These are phyloP conservation scores for Calephelis nemesis DNA, from an alignment of 1,140 invertebrate genomes.

Conservation along the genomic window DNA sequence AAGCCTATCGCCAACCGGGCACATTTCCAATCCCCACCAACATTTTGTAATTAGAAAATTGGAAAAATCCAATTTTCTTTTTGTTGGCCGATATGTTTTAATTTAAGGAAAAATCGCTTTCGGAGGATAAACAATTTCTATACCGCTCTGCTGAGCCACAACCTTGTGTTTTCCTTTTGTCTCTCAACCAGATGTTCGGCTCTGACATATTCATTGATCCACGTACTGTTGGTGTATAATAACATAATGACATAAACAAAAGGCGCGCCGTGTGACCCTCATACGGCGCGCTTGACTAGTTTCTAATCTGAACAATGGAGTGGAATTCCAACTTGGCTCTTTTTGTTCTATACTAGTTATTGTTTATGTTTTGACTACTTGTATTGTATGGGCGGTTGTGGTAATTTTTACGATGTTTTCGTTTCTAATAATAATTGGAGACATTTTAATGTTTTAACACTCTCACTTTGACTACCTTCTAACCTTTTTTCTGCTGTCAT, in stretches of 20 bases:
- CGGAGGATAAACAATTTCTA: too few species aligned
- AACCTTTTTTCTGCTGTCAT: too few species aligned
- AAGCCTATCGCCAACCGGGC: too few species aligned
- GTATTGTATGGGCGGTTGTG: conserved; percentile 14
- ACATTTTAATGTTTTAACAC: not conserved
- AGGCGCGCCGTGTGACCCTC: conserved; percentile 41
- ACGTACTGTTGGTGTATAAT: conserved; percentile 1
- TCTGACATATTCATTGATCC: conserved; percentile 6
- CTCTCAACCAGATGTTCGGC: not conserved
- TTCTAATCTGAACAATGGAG: conserved; percentile 41
- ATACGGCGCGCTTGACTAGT: conserved; percentile 35
- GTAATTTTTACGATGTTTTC: conserved; percentile 15
- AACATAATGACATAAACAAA: conserved; percentile 38
- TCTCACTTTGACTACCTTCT: not conserved
- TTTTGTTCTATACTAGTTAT: conserved; percentile 24
- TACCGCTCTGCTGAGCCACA: not conserved
- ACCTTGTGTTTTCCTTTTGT: conserved; percentile 5
- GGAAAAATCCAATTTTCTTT: too few species aligned
- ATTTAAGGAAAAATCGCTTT: too few species aligned
- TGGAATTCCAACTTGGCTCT: conserved; percentile 29
- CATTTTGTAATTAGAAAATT: too few species aligned
- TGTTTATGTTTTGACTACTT: conserved; percentile 27
- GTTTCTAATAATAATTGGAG: not conserved
- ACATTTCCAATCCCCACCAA: too few species aligned
- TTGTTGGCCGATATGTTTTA: too few species aligned